These are phyloP conservation scores for Prunella himalayana DNA, from an alignment of 2,113 vertebrate species.

Conservation along the genomic window DNA sequence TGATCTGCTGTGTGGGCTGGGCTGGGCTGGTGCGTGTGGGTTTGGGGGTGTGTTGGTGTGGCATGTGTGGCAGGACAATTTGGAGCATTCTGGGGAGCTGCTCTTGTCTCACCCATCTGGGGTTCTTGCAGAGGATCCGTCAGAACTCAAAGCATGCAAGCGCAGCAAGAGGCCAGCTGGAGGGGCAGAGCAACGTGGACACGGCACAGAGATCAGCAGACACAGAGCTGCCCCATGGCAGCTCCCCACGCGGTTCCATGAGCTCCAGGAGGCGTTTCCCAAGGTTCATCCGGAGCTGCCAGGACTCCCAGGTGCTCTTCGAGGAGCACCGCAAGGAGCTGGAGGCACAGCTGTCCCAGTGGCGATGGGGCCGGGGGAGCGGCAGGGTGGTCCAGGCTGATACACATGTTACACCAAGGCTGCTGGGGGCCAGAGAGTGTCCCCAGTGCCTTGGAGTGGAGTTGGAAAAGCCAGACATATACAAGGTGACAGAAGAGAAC, in stretches of 20 bases:
- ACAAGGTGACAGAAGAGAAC: not conserved
- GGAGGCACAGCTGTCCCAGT: not conserved
- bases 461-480: not conserved
- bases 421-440: not conserved
- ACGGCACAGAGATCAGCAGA: not conserved
- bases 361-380: not conserved
- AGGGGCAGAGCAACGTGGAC: not conserved
- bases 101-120: not conserved
- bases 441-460: not conserved
- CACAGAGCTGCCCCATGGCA: not conserved
- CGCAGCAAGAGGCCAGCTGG: not conserved
- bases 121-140: not conserved
- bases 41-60: not conserved
- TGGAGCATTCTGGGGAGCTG: not conserved
- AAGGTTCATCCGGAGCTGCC: not conserved
- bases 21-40: not conserved
- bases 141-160: not conserved
- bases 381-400: not conserved
- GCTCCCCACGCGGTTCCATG: not conserved
- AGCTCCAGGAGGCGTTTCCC: not conserved
- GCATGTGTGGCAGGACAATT: fast-evolving
- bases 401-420: not conserved
- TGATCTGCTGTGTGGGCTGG: not conserved
- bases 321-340: not conserved
- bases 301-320: not conserved